Conservation (phyloP, 2,113 vertebrate species). For the Aleadryas rufinucha region DNA sequence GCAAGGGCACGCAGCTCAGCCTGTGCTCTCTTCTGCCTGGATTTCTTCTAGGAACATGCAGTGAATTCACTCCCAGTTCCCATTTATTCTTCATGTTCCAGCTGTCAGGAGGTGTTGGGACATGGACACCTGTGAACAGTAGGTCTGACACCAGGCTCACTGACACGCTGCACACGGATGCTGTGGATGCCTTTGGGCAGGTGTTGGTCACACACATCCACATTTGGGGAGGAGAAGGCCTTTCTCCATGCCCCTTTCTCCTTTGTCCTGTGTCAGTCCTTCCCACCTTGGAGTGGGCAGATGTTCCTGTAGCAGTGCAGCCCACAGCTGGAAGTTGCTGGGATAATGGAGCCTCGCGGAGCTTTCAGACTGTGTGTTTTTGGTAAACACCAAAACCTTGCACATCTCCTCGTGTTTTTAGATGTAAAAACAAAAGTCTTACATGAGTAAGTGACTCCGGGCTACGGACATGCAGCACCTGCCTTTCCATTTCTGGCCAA, state of each 20-base stretch:
- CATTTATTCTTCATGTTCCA: neutral
- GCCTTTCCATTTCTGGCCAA: neutral
- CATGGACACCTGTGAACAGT: neutral
- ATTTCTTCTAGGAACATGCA: neutral
- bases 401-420: neutral
- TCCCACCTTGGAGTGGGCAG: neutral
- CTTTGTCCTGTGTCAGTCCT: neutral
- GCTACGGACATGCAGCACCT: neutral
- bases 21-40: neutral
- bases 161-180: accelerated
- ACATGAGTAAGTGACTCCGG: neutral
- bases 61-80: neutral
- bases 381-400: neutral
- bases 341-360: neutral
- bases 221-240: neutral
- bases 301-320: neutral
- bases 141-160: neutral
- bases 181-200: neutral
- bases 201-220: neutral
- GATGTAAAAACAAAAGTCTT: neutral
- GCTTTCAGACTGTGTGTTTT: neutral
- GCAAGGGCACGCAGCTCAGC: accelerated
- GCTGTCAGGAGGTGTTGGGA: neutral
- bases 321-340: neutral
- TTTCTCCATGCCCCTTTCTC: neutral